Base-by-base conservation (phyloP, 2,113 vertebrate genomes). In the Chlorodrepanis virens region DNA sequence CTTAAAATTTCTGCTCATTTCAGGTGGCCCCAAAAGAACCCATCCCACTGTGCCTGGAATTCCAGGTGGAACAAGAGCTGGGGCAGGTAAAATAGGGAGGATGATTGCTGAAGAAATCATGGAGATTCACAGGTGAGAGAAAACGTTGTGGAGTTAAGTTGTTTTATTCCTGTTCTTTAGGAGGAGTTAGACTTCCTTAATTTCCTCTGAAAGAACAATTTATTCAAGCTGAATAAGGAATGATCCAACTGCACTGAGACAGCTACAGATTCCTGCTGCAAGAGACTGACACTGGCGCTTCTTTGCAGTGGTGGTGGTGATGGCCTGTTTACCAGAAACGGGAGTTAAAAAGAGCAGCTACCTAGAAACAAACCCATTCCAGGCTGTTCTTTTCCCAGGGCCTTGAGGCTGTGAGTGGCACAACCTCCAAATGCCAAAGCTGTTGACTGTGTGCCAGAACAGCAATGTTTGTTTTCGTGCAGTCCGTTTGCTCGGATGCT, bases 61-160 rank as follows among this genome's bases (percentile, higher is more conserved):
- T 97, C 99, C 99, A 31, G 99, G 99, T 21, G 99, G 99, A 83
- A 99, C 99, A 7, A 98, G 99, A 96, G 99, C 99, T 2, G 99
- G 99, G 86, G 99, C 99, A 11, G 99, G 99, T 61, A 99, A 99
- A 98, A 99, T 99, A 61, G 99, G 99, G 37, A 98, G 99, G 80
- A 99, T 99, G 99, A 99, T 99, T 69, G 99, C 99, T 23, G 99
- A 99, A 94, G 99, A 99, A 96, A 99, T 99, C 96, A 99, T 99
- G 99, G 99, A 99, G 97, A 99, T 99, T 93, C 99, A 99, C 97
- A 99, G 99, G 99, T 99, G 89, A 98, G 97, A 89, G 87, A 14
- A 92, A 69, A n/a, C 12, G 14, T 5, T 35, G 24, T 40, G 33
- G 80, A 72, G 19, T 29, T 72, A 65, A 35, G 10, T 12, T 87